A percentile compares a stretch with the other conserved stretches of the same genome.
Conservation (phyloP, 2,888 invertebrate genomes). For the Bellardia bayeri region DNA sequence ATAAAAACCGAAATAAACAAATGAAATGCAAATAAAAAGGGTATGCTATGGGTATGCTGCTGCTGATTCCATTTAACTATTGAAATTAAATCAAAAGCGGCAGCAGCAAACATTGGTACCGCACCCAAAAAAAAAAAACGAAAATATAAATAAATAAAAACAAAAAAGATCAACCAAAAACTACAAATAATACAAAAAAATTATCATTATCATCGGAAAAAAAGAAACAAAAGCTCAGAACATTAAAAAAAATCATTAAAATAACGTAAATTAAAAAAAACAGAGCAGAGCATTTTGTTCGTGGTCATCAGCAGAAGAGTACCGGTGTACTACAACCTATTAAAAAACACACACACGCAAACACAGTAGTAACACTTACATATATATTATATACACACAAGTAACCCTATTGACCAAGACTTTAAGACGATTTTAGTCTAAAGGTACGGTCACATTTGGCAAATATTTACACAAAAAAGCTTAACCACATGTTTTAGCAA, state of each 20-base stretch:
- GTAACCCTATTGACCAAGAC: slow-evolving; percentile 13
- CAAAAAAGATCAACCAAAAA: slow-evolving; percentile 39
- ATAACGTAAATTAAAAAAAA: slow-evolving; percentile 46
- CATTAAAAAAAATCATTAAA: slow-evolving; percentile 57
- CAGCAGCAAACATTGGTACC: slow-evolving; percentile 59
- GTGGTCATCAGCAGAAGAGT: slow-evolving; percentile 44
- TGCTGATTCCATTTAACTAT: slow-evolving; percentile 61
- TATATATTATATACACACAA: background rate
- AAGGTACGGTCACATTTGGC: too few species aligned
- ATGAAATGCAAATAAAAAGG: slow-evolving; percentile 62
- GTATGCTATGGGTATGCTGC: slow-evolving; percentile 49
- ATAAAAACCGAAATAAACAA: slow-evolving; percentile 36
- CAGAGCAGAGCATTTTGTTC: slow-evolving; percentile 24
- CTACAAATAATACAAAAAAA: slow-evolving; percentile 29
- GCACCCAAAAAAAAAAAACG: slow-evolving; percentile 48
- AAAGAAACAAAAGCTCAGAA: slow-evolving; percentile 42
- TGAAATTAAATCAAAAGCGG: slow-evolving; percentile 61
- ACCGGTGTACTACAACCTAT: slow-evolving; percentile 45
- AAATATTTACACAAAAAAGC: too few species aligned
- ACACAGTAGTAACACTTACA: background rate
- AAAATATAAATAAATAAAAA: slow-evolving; percentile 27
- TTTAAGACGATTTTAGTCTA: too few species aligned
- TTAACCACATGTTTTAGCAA: too few species aligned
- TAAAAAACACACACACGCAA: background rate
- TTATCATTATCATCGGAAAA: slow-evolving; percentile 51